phyloP scores from a whole-genome alignment of 2,888 invertebrate species.

The Beris chalybata region DNA sequence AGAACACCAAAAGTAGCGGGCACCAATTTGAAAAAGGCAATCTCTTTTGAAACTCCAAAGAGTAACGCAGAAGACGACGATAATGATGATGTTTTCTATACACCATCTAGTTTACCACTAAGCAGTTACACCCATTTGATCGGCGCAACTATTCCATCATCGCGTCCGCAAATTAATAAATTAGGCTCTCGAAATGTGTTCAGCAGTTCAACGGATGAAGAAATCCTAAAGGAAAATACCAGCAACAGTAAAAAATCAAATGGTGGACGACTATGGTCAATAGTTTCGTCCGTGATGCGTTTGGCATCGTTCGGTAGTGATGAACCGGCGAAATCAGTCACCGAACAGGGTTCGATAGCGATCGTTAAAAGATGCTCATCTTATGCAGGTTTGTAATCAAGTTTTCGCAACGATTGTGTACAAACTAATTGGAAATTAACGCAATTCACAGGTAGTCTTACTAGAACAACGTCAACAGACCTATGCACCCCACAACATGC shows the following conservation, averaged over 20 bases:
- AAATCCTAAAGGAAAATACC: not conserved
- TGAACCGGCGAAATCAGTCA: not conserved
- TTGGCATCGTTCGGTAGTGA: slow-evolving; percentile 25
- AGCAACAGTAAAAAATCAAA: slow-evolving; percentile 5
- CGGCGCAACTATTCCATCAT: not conserved
- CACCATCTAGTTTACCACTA: slow-evolving; percentile 30
- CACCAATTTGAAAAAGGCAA: slow-evolving; percentile 33
- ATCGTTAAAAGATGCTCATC: slow-evolving; percentile 37
- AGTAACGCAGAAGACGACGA: slow-evolving; percentile 2
- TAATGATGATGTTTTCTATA: slow-evolving; percentile 38
- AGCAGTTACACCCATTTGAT: slow-evolving; percentile 1
- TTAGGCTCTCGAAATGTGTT: no score
- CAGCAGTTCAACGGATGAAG: not conserved
- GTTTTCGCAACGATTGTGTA: no score
- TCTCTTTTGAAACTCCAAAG: slow-evolving; percentile 32
- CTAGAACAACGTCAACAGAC: no score
- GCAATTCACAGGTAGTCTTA: no score
- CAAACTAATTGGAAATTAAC: no score
- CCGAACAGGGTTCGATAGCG: slow-evolving; percentile 2
- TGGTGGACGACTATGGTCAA: slow-evolving; percentile 36
- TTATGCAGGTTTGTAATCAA: slow-evolving; percentile 32
- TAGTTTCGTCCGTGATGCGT: slow-evolving; percentile 37
- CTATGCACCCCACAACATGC: slow-evolving; percentile 37
- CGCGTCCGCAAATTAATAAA: not conserved
- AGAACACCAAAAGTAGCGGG: slow-evolving; percentile 30